Evolutionary conservation across 2,888 invertebrate genomes (phyloP).

Genomic region (Platynereis dumerilii): DNA sequence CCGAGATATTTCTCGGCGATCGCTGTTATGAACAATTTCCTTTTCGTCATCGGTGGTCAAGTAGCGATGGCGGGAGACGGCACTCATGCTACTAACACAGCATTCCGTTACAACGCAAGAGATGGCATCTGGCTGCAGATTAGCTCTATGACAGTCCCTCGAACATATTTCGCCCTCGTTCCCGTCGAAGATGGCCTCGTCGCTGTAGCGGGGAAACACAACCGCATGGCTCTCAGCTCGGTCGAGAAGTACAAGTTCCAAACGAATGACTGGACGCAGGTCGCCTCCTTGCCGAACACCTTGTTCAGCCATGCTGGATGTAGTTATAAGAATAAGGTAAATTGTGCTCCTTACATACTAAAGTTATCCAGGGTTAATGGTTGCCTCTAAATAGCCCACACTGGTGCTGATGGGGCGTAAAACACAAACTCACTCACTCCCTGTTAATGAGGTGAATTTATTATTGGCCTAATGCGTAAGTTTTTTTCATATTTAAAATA

Average conservation of each 20-base stretch:
- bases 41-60: constrained; percentile 41
- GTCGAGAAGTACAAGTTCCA: constrained; percentile 41
- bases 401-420: too few species aligned
- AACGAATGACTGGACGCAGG: constrained; percentile 38
- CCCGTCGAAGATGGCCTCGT: constrained; percentile 36
- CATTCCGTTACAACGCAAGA: constrained; percentile 39
- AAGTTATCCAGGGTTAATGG: too few species aligned
- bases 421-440: too few species aligned
- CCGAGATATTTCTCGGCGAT: constrained; percentile 40
- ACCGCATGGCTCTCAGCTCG: constrained; percentile 38
- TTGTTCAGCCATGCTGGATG: constrained; percentile 43
- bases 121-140: constrained; percentile 41
- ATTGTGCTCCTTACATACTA: too few species aligned
- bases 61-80: constrained; percentile 44
- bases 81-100: constrained; percentile 41
- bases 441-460: too few species aligned
- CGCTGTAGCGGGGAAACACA: constrained; percentile 42
- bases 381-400: too few species aligned
- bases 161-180: constrained; percentile 40
- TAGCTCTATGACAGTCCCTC: constrained; percentile 39
- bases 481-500: too few species aligned
- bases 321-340: constrained; percentile 32
- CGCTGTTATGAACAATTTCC: constrained; percentile 40
- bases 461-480: too few species aligned
- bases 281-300: constrained; percentile 36